These are phyloP conservation scores for Myopa testacea DNA, from an alignment of 2,888 invertebrate genomes.

Conservation along the genomic window DNA sequence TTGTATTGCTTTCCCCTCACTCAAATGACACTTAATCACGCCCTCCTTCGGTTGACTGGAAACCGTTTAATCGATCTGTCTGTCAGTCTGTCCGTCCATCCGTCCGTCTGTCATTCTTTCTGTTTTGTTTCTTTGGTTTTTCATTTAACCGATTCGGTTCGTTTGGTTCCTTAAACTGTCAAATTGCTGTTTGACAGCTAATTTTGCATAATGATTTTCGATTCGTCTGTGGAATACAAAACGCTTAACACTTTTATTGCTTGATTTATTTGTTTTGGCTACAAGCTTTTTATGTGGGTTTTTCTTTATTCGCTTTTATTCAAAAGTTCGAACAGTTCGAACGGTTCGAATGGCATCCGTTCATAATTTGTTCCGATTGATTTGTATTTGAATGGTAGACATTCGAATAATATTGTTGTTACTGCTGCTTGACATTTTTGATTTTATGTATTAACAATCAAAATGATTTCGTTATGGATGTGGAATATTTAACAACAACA, in stretches of 20 bases:
- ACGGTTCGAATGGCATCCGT: not conserved
- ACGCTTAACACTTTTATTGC: conserved; percentile 31
- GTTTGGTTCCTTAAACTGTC: conserved; percentile 30
- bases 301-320: not conserved
- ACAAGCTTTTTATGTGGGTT: conserved; percentile 22
- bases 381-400: conserved; percentile 27
- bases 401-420: conserved; percentile 23
- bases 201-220: conserved; percentile 50
- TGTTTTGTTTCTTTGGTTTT: not conserved
- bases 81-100: not conserved
- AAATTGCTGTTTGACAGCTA: conserved; percentile 46
- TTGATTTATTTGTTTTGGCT: conserved; percentile 35
- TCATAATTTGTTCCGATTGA: conserved; percentile 3
- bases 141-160: conserved; percentile 20
- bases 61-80: conserved; percentile 8
- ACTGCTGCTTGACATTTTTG: conserved; percentile 34
- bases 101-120: not conserved
- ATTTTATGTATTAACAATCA: conserved; percentile 63
- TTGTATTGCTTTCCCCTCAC: not conserved
- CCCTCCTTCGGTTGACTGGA: conserved; percentile 14
- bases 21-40: conserved; percentile 4
- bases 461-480: conserved; percentile 60
- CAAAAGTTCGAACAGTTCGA: not conserved
- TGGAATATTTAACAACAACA: not conserved
- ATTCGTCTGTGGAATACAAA: conserved; percentile 41